A percentile compares a stretch with the other conserved stretches of the same genome.
phyloP scores from a whole-genome alignment of 2,113 vertebrate species.

The Cyanoderma ruficeps region DNA sequence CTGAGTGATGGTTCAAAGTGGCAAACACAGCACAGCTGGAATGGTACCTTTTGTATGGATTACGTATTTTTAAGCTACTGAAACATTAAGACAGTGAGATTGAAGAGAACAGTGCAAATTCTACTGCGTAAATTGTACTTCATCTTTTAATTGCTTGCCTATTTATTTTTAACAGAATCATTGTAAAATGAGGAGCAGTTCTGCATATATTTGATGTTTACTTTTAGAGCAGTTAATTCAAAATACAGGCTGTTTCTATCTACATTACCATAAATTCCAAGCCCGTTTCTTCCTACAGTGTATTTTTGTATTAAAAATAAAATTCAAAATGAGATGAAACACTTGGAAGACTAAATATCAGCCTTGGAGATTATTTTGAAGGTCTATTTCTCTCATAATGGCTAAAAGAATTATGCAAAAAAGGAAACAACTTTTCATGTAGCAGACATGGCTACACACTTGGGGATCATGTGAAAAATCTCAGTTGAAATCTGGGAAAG shows the following conservation, averaged over 20 bases:
- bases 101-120: neutral
- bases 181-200: neutral
- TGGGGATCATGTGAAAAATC: neutral
- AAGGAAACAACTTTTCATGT: neutral
- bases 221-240: neutral
- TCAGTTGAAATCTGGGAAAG: neutral
- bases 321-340: neutral
- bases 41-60: neutral
- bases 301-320: neutral
- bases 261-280: neutral
- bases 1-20: neutral
- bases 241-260: neutral
- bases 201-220: neutral
- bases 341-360: neutral
- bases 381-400: neutral
- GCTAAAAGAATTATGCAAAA: neutral
- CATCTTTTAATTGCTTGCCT: neutral
- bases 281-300: neutral
- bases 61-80: neutral
- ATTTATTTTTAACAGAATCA: neutral
- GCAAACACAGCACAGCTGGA: neutral
- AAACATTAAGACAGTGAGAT: neutral
- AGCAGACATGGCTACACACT: neutral
- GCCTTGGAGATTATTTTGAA: neutral
- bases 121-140: neutral